Base-by-base conservation (phyloP, 2,797 vertebrate genomes). In the Tragelaphus eurycerus region DNA sequence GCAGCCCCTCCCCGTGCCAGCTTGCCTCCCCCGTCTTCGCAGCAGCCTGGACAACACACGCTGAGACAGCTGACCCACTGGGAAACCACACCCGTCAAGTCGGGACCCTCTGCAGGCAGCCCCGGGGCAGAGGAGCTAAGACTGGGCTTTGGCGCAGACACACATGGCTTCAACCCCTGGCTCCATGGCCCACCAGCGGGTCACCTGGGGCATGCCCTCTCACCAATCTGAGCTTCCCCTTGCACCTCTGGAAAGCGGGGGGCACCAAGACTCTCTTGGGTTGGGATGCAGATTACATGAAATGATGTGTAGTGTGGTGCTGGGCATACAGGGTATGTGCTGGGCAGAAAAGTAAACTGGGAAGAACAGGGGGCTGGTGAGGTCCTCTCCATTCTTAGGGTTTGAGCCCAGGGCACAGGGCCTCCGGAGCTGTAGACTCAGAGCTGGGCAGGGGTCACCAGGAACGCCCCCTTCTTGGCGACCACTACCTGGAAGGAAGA, bases 221-320 rank as follows among this genome's bases (percentile, higher is more conserved):
- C n/a, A 17, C n/a, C 13, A 6, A n/a, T 46, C 55, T 21, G 38
- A 90, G 79, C 11, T 78, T 78, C 57, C 14, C 6, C 23, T 52
- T 67, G 67, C 0, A 0, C 6, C 57, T 34, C 60, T 86, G 71
- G 34, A 83, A 93, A 93, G 89, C 10, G 0, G 1, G 34, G 64
- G 55, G 31, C 31, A 21, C 43, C 62, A 52, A 9, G 21, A 46
- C 81, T 29, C 48, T 43, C 25, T 14, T 0, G 7, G 54, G n/a
- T 21, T 90, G 54, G 64, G 14, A 29, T 6, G 10, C 9, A 15
- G 27, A 71, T n/a, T 55, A 50, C 0, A 1, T 50, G 46, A 79
- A 82, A 38, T 2, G 16, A 48, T 1, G 43, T 3, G 9, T 1
- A 0, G 54, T 31, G 60, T 0, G 4, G 67, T 43, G 78, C 54